Conservation (phyloP, 2,113 vertebrate genomes). For the Pelmatolapia mariae region DNA sequence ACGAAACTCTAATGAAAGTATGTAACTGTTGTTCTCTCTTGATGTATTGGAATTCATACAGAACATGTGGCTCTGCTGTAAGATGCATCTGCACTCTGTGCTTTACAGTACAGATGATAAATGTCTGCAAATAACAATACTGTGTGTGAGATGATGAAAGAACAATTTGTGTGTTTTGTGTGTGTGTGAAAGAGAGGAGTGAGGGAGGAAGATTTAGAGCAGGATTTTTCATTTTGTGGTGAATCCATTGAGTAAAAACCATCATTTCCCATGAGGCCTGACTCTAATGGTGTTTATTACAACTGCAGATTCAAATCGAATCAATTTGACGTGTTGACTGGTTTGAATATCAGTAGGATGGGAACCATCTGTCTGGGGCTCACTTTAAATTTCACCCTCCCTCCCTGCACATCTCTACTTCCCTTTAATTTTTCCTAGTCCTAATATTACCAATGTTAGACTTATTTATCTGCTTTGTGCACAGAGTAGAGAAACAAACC, state of each 20-base stretch:
- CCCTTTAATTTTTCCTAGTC: not conserved
- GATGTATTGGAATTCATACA: not conserved
- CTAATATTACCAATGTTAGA: not conserved
- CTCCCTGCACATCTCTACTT: not conserved
- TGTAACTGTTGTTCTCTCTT: not conserved
- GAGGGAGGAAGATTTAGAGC: not conserved
- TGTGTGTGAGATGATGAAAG: not conserved
- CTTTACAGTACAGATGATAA: slow-evolving; percentile 8
- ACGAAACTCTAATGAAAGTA: not conserved
- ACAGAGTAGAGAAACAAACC: not conserved
- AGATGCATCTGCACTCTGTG: not conserved
- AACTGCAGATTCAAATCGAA: slow-evolving; percentile 1
- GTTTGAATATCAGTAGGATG: not conserved
- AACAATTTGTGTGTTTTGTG: not conserved
- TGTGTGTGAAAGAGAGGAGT: not conserved
- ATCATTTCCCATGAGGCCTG: not conserved
- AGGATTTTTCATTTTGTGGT: not conserved
- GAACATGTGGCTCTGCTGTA: not conserved
- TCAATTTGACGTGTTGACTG: not conserved
- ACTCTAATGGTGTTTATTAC: slow-evolving; percentile 6
- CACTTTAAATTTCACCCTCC: not conserved
- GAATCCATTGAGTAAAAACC: not conserved
- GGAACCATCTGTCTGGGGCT: slow-evolving; percentile 1
- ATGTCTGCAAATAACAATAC: slow-evolving; percentile 20
- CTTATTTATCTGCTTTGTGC: not conserved